Evolutionary conservation across 1,140 invertebrate genomes (phyloP), one percentile per base, ranked within the genome.

Genomic region (Calephelis virginiensis): DNA sequence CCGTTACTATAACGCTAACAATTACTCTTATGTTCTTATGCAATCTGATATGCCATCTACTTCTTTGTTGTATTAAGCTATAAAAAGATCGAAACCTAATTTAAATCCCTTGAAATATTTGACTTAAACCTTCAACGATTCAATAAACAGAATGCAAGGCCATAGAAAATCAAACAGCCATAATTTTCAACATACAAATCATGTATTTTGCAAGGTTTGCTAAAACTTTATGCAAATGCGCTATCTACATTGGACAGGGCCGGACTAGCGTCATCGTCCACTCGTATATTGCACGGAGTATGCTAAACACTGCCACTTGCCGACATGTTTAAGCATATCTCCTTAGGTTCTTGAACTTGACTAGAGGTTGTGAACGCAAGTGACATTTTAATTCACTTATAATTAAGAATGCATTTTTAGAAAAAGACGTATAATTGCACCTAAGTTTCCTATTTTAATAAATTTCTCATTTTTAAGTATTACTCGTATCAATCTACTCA

Each of bases 261-360:
- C 74, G 77, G 76, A 79, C 68, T 71, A 60, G 73, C 81, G 81
- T 85, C 84, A 80, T 77, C 47, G 61, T 68, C 50, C 67, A 56
- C 46, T 64, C 67, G n/a, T 46, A 40, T 28, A 45, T 66, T 7
- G 40, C n/a, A 43, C 11, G 53, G 28, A n/a, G 37, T 37, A 59
- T 59, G 53, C 12, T 59, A 59, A 59, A 38, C 17, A 59, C n/a
- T 53, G 68, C 67, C 64, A 72, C 72, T 77, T 70, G 69, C 74
- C 72, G 74, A 70, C 61, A 63, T 63, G 5, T 28, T 56, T 28
- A 63, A 49, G 61, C 47, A 37, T 53, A 56, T 50, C 45, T 66
- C 59, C 49, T 63, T 75, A 77, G 81, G 80, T 85, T 83, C 82
- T 87, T 89, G 83, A 87, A 89, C 86, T 85, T 82, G 76, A 77